Base-by-base conservation (phyloP, 2,888 invertebrate genomes). In the Apamea epomidion region DNA sequence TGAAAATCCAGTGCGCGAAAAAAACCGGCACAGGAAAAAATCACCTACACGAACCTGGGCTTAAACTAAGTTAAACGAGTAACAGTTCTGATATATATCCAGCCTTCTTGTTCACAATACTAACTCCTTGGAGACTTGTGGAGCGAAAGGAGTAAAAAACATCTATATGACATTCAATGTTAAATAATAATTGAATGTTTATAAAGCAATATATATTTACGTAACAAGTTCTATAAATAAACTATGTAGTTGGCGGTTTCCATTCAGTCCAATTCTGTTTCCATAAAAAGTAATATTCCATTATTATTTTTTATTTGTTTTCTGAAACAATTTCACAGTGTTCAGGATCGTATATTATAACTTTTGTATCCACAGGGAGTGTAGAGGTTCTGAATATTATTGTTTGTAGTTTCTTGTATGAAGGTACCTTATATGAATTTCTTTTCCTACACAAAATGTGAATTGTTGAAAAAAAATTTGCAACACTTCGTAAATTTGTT, bases 281-380 rank as follows among this genome's bases (percentile, higher is more conserved):
- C 54, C 5, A 54, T 75, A 25, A 42, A 54, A 42, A 75, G 21
- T 42, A 42, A 74, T 65, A 18, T 68, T 76, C 48, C 18, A 76
- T 64, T 74, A 64, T 29, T 74, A 37, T 42, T 75, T 74, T 45
- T 67, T 14, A 48, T 37, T 68, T 68, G 25, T 78, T 78, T 51
- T 62, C 42, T 60, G 68, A 62, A 69, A 48, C 60, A 78, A 29
- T 77, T 76, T 77, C 37, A 37, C 48, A 51, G 25, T 37, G 45
- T 6, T 78, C 75, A 29, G 32, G 25, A 21, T 54, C 65, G 64
- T 64, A 21, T 25, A 16, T 51, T 64, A 45, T 54, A 21, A 76
- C 3, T 65, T 65, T 78, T 16, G 2, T n/a, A 21, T 45, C 65
- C 58, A 29, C 10, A 25, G 60, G 42, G 60, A 78, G 51, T 51